These are phyloP conservation scores for Macrotis lagotis DNA, from an alignment of 2,113 vertebrate genomes.

Conservation along the genomic window DNA sequence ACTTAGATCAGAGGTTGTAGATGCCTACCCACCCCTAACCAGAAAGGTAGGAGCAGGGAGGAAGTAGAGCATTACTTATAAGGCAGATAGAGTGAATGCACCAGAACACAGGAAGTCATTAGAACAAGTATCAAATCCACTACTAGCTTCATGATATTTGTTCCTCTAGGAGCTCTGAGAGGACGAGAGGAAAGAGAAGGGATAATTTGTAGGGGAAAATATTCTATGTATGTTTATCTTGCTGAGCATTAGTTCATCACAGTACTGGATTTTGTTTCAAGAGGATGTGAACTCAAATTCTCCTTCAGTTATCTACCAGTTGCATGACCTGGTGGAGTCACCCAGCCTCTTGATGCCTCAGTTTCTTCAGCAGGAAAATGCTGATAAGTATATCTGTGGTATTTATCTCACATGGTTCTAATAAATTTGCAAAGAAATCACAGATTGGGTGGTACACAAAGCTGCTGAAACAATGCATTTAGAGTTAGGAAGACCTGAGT, in stretches of 20 bases:
- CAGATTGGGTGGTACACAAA: neutral
- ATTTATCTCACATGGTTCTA: neutral
- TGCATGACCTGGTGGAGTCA: neutral
- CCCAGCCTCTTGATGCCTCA: neutral
- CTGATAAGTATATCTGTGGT: neutral
- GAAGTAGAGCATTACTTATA: neutral
- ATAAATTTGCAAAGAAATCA: neutral
- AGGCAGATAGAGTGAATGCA: neutral
- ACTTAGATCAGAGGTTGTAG: neutral
- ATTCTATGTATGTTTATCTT: neutral
- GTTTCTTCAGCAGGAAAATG: neutral
- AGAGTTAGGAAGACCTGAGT: neutral
- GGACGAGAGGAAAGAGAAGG: neutral
- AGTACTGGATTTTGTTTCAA: no score
- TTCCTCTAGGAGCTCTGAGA: neutral
- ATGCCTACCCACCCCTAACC: neutral
- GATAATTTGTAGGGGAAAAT: neutral
- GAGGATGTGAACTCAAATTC: no score
- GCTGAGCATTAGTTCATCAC: no score
- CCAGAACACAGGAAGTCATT: neutral
- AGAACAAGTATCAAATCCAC: neutral
- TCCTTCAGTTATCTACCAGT: no score
- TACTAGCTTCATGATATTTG: neutral
- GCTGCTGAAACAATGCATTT: neutral
- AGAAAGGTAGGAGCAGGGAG: neutral